Evolutionary conservation across 2,797 vertebrate species (phyloP).

Genomic region (Balearica regulorum): DNA sequence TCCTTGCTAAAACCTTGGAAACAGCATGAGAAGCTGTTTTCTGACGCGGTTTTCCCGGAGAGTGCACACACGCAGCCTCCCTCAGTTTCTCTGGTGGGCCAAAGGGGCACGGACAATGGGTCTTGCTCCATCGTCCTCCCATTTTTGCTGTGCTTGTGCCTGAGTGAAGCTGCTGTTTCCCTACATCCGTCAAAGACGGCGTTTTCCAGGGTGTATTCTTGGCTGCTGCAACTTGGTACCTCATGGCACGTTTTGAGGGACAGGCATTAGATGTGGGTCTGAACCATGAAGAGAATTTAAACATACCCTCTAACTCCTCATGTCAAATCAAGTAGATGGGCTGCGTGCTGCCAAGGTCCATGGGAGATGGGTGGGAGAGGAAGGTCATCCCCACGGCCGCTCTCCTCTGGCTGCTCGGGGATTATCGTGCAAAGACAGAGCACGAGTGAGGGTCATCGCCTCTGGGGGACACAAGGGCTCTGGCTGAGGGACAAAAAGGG

Average conservation of each 20-base stretch:
- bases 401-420: neutral
- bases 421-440: neutral
- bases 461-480: accelerated
- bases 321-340: neutral
- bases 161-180: neutral
- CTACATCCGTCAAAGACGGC: neutral
- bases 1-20: neutral
- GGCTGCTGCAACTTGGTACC: neutral
- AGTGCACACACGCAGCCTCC: accelerated
- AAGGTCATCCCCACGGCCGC: neutral
- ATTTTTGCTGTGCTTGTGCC: neutral
- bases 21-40: neutral
- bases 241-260: accelerated
- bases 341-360: neutral
- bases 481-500: neutral
- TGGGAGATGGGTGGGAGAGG: neutral
- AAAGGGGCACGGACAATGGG: accelerated
- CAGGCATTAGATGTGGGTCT: neutral
- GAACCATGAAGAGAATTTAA: neutral
- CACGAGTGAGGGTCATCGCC: neutral
- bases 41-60: neutral
- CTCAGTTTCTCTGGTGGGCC: neutral
- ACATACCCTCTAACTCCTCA: neutral
- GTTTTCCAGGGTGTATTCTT: neutral
- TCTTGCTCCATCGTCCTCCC: neutral